phyloP scores from a whole-genome alignment of 2,113 vertebrate genomes.

The Cinclus mexicanus region DNA sequence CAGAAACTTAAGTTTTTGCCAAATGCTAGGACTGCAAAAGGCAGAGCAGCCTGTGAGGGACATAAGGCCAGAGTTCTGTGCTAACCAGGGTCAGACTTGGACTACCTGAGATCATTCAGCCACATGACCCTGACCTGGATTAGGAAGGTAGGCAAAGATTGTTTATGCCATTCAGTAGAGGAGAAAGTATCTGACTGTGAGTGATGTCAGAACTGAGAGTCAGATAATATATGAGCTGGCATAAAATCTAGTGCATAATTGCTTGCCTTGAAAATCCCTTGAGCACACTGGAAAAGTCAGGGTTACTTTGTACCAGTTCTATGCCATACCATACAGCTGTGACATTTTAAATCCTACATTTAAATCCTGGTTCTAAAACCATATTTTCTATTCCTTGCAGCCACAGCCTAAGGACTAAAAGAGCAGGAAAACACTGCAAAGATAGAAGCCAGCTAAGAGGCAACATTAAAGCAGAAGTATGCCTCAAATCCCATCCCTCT shows the following conservation, averaged over 20 bases:
- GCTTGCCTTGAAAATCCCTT: neutral
- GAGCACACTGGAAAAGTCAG: neutral
- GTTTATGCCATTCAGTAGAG: neutral
- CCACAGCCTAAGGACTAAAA: slow-evolving; percentile 4
- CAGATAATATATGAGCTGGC: neutral
- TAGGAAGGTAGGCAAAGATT: neutral
- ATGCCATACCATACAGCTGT: neutral
- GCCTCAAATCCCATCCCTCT: neutral
- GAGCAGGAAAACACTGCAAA: neutral
- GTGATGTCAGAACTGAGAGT: neutral
- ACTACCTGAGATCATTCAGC: neutral
- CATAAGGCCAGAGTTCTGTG: neutral
- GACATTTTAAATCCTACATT: neutral
- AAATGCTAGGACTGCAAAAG: neutral
- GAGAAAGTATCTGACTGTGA: neutral
- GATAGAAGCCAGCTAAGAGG: slow-evolving; percentile 23
- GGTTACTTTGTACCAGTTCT: neutral
- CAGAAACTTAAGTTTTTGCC: neutral
- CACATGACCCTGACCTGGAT: neutral
- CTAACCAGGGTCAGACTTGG: neutral
- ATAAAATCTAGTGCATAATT: neutral
- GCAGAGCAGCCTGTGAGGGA: neutral
- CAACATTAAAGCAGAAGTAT: slow-evolving; percentile 29
- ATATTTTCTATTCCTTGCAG: slow-evolving; percentile 20
- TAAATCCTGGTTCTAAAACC: neutral